Percentiles rank a stretch among this genome's conserved stretches.
These are phyloP conservation scores for Trichosurus vulpecula DNA, from an alignment of 2,797 vertebrate species.

Conservation along the genomic window DNA sequence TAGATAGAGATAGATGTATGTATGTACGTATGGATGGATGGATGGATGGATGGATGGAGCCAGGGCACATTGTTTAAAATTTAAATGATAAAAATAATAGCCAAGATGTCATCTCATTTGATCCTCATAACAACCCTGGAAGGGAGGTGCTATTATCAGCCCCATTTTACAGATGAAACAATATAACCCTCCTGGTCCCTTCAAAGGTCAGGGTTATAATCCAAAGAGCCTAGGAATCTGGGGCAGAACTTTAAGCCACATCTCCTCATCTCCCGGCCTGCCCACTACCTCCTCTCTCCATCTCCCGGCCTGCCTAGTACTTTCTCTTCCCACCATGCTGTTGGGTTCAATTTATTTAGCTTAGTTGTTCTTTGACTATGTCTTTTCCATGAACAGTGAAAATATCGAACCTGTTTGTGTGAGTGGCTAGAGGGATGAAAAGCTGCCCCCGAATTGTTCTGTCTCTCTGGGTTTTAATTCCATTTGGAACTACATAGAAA, in stretches of 20 bases:
- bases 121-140: background rate
- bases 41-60: background rate
- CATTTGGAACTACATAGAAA: background rate
- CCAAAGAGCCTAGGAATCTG: background rate
- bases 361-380: background rate
- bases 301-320: no score
- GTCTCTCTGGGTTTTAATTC: background rate
- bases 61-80: background rate
- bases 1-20: background rate
- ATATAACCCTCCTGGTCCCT: background rate
- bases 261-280: background rate
- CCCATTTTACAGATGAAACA: background rate
- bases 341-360: background rate
- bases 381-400: background rate
- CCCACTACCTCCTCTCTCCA: background rate
- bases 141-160: background rate
- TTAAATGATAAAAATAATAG: background rate
- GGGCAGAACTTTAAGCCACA: background rate
- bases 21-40: background rate
- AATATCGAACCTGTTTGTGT: background rate
- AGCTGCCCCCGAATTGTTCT: background rate
- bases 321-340: background rate
- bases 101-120: background rate
- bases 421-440: background rate
- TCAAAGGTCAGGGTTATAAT: background rate